These are phyloP conservation scores for Hydriomena furcata DNA, from an alignment of 2,888 invertebrate species.

Conservation along the genomic window DNA sequence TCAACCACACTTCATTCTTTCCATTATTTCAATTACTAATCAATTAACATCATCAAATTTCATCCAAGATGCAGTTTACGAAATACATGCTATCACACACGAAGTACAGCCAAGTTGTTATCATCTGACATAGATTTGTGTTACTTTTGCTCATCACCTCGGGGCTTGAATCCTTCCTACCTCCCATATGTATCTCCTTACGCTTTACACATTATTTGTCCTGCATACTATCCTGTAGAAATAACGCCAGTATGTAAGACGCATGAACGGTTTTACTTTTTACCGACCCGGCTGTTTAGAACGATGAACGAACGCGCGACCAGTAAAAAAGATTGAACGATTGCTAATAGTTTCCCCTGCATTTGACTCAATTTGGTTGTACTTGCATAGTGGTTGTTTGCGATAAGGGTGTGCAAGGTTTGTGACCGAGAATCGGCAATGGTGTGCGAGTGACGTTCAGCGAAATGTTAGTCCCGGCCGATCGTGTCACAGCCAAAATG, in stretches of 20 bases:
- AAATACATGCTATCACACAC: conserved; percentile 27
- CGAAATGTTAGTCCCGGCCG: conserved; percentile 63
- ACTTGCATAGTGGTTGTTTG: conserved; percentile 69
- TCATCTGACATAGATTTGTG: conserved; percentile 38
- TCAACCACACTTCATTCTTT: conserved; percentile 5
- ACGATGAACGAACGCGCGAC: conserved; percentile 27
- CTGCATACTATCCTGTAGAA: conserved; percentile 57
- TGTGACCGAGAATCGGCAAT: conserved; percentile 48
- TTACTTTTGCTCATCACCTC: conserved; percentile 61
- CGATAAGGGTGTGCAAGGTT: conserved; percentile 60
- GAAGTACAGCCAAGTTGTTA: conserved; percentile 80
- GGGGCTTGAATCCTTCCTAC: conserved; percentile 66
- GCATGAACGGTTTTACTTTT: conserved; percentile 44
- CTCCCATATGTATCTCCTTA: conserved; percentile 42
- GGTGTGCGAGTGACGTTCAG: conserved; percentile 81
- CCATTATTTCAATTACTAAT: conserved; percentile 15
- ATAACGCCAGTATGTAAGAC: conserved; percentile 49
- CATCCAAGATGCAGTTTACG: conserved; percentile 41
- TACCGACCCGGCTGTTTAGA: conserved; percentile 10
- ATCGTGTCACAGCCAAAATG: conserved; percentile 49
- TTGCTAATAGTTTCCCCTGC: conserved; percentile 27
- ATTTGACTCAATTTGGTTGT: conserved; percentile 74
- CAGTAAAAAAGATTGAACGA: conserved; percentile 35
- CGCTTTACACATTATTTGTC: conserved; percentile 56
- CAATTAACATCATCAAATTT: conserved; percentile 14